Base-by-base conservation (phyloP, 37 sponge, comb jelly and placozoan genomes). In the Tethya wilhelma region DNA sequence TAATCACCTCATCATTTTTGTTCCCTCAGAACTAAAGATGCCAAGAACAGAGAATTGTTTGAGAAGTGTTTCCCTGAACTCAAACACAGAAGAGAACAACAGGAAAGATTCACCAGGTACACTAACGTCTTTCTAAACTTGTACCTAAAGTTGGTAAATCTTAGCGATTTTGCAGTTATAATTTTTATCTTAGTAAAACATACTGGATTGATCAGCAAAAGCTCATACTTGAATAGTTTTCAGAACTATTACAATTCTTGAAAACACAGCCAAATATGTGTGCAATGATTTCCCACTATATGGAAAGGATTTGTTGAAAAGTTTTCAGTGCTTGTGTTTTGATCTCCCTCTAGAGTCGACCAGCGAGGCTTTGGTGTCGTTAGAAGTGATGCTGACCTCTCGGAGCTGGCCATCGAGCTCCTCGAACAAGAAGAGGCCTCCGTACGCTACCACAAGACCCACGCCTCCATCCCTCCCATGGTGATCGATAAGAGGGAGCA, bases 31-130 rank as follows among this genome's bases (percentile, higher is more conserved):
- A 28, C 74, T 17, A 60, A 73, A 7, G 93, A 93, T 44, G 46
- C 43, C 20, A 93, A 81, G 62, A 88, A 79, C 58, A 84, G 75
- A 36, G 93, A 93, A 65, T 65, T 93, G 69, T 93, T 88, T 88
- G 93, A 93, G 74, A 84, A 80, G 70, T 30, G 65, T 12, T 93
- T 93, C 60, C 93, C 93, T 40, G 93, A 93, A 67, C 66, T 93
- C 62, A 84, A 83, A 60, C 53, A 59, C 17, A 82, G 73, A 71
- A 69, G 88, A 42, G 88, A 88, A 69, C 88, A 81, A 46, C 72
- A 83, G 44, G 84, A 91, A 46, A 85, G 81, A 57, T 59, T 90
- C 36, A 91, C 66, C 44, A 70, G 88, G 88, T 88, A n/a, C n/a
- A n/a, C n/a, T n/a, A n/a, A n/a, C n/a, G n/a, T n/a, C n/a, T n/a